These are phyloP conservation scores for Tetanocera ferruginea DNA, from an alignment of 2,888 invertebrate species.

Conservation along the genomic window DNA sequence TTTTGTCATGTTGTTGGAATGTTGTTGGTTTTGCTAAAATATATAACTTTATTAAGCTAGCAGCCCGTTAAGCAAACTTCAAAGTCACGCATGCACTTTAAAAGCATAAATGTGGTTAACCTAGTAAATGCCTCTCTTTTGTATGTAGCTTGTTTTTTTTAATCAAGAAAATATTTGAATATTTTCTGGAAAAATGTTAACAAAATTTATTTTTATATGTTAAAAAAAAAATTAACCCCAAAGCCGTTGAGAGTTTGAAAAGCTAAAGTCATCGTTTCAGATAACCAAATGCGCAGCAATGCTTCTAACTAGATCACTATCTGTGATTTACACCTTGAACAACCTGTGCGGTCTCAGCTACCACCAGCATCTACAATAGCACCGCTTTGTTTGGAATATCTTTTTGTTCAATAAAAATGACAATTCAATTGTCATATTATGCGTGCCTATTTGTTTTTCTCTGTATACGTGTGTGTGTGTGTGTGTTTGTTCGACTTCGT, in stretches of 20 bases:
- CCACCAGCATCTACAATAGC: constrained; percentile 7
- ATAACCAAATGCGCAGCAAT: neutral
- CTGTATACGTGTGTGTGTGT: neutral
- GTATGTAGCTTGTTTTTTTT: too few relatives aligned
- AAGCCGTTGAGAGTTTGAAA: too few relatives aligned
- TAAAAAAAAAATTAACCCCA: too few relatives aligned
- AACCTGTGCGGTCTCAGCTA: neutral
- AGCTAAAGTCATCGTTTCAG: neutral
- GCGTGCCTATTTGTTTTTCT: neutral
- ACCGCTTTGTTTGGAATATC: neutral
- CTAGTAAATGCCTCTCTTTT: too few relatives aligned
- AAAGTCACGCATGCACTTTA: neutral
- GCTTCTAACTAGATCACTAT: neutral
- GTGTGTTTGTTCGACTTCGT: neutral
- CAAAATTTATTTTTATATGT: too few relatives aligned
- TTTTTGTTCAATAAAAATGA: neutral
- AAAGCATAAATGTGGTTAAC: too few relatives aligned
- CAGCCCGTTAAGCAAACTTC: neutral
- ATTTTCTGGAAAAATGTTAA: neutral
- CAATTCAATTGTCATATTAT: constrained; percentile 14
- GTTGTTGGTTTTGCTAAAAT: neutral
- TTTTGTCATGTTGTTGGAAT: neutral
- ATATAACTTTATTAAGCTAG: neutral
- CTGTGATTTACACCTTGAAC: neutral
- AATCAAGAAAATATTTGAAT: too few relatives aligned